A percentile compares a stretch with the other conserved stretches of the same genome.
Conservation (phyloP, 2,888 invertebrate species). For the Caenorhabditis plicata region DNA sequence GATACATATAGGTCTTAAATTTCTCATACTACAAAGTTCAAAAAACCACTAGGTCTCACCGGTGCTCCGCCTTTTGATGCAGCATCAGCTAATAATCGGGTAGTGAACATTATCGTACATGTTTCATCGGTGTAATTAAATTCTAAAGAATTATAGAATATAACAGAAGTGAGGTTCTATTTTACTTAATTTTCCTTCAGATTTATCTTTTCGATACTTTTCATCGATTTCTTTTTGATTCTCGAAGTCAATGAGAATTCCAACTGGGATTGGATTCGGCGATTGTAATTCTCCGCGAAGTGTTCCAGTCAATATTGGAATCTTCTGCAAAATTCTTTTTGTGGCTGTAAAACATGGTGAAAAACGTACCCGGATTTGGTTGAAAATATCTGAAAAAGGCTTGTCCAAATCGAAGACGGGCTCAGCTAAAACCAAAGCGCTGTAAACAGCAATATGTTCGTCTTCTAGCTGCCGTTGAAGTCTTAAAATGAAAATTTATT, state of each 20-base stretch:
- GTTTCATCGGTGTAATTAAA: too few species aligned
- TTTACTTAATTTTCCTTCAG: too few species aligned
- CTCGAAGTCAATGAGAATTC: neutral
- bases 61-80: neutral
- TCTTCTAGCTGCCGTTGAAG: too few species aligned
- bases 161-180: too few species aligned
- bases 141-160: too few species aligned
- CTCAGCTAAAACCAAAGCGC: too few species aligned
- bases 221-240: neutral
- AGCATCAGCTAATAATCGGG: neutral
- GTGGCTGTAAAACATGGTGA: neutral
- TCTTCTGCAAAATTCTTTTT: neutral
- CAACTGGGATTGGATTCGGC: neutral
- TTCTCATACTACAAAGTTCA: neutral
- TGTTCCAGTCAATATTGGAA: neutral
- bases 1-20: neutral
- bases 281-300: neutral
- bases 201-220: neutral
- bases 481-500: too few species aligned
- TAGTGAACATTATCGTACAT: too few species aligned
- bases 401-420: too few species aligned
- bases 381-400: neutral
- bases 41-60: neutral
- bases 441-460: too few species aligned
- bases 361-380: too few species aligned